Conservation (phyloP, 2,797 vertebrate genomes). For the Lophius americanus region DNA sequence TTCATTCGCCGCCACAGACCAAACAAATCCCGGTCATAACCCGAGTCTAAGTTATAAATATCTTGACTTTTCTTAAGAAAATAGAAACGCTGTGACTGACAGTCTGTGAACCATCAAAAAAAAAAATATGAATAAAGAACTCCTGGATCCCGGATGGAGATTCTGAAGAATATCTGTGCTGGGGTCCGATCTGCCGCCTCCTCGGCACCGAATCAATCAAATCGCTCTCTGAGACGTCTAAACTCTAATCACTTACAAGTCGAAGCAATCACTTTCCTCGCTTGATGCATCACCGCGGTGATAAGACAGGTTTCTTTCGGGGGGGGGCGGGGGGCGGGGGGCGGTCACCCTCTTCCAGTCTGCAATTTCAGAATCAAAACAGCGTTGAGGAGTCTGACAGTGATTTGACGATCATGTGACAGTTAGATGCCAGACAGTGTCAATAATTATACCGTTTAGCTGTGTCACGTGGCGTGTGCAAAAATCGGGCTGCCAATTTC, state of each 20-base stretch:
- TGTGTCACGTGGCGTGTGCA: conserved; percentile 12
- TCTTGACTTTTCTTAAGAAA: background rate
- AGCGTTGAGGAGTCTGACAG: conserved; percentile 55
- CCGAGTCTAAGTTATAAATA: too few relatives aligned
- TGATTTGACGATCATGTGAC: conserved; percentile 55
- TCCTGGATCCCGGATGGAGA: conserved; percentile 16
- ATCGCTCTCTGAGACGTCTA: conserved; percentile 66
- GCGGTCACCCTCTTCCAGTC: conserved; percentile 54
- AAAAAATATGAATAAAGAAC: background rate
- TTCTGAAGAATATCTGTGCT: conserved; percentile 47
- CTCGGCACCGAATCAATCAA: conserved; percentile 70
- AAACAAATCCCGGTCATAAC: background rate
- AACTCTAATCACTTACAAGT: conserved; percentile 76
- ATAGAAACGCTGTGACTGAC: background rate
- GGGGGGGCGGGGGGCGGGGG: conserved; percentile 57
- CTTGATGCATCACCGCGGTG: conserved; percentile 66
- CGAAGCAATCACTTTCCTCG: conserved; percentile 75
- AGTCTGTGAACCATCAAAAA: background rate
- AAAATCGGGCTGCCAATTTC: conserved; percentile 29
- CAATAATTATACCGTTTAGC: conserved; percentile 52
- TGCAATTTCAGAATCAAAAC: conserved; percentile 66
- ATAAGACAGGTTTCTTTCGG: conserved; percentile 59
- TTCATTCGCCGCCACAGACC: background rate
- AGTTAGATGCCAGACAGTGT: conserved; percentile 30
- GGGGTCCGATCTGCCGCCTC: conserved; percentile 64